Evolutionary conservation across 2,797 vertebrate genomes (phyloP), one percentile per base, ranked within the genome.

Genomic region (Myotis pilosus): DNA sequence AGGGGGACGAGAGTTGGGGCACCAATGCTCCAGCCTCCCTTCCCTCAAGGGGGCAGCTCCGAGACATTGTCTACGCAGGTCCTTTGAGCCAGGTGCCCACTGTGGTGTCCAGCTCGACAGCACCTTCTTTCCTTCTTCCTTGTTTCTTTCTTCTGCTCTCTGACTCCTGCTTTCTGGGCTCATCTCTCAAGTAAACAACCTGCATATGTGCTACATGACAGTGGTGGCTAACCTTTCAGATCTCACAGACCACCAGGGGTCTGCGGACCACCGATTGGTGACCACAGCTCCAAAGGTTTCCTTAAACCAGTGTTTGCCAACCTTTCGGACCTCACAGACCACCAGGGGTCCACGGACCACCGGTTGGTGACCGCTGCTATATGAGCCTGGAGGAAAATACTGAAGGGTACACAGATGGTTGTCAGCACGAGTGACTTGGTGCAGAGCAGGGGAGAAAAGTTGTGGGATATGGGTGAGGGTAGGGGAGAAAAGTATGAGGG

Each of bases 41-140:
- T 64, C 30, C 62, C 82, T 71, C 55, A 47, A 55, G 16, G 36
- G 13, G 49, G 4, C 53, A 41, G 23, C 10, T 51, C n/a, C 1
- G 33, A 60, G 1, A 3, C 0, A 0, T 33, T 30, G 23, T 49
- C 51, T 38, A 1, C 7, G 2, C 11, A 49, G 9, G 47, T 66
- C 30, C 28, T 33, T 9, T 64, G 23, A 49, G 55, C 20, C 36
- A 11, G 47, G 16, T 1, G 4, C 22, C 53, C 30, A 22, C 30
- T 11, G 79, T 16, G 60, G 33, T 20, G 17, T 44, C 15, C 13
- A 5, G 23, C 19, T 41, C 3, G 2, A 16, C 33, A 3, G 11
- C 8, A n/a, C 25, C 1, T 1, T 9, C 44, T 47, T 16, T 8
- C 38, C 38, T 72, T 44, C 20, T 64, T 55, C 25, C 44, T 38